A percentile compares a stretch with the other conserved stretches of the same genome.
Conservation (phyloP, 2,113 vertebrate species). For the Alosa alosa region DNA sequence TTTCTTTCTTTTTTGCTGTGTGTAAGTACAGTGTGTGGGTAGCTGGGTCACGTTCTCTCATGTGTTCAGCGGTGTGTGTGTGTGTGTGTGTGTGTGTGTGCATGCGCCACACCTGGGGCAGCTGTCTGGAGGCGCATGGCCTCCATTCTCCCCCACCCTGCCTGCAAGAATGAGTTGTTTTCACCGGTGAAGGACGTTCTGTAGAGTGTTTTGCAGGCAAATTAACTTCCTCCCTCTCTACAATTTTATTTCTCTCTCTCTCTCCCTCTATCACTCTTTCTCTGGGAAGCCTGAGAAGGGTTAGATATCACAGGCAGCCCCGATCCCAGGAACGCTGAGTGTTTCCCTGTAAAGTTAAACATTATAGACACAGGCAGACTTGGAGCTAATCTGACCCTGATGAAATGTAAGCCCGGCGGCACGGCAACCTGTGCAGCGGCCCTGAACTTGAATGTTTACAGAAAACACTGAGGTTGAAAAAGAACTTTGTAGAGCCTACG, state of each 20-base stretch:
- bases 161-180: not conserved
- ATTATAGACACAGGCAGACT: conserved; percentile 31
- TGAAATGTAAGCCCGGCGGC: not conserved
- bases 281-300: not conserved
- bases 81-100: not conserved
- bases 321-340: not conserved
- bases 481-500: conserved; percentile 1
- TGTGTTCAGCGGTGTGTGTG: not conserved
- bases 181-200: not conserved
- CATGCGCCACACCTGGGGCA: not conserved
- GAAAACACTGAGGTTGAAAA: conserved; percentile 14
- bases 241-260: not conserved
- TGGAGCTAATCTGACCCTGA: not conserved
- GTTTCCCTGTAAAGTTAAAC: conserved; percentile 16
- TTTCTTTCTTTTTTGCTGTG: not conserved
- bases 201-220: not conserved
- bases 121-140: not conserved
- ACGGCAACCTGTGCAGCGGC: not conserved
- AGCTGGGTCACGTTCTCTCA: not conserved
- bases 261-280: not conserved
- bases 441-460: conserved; percentile 29
- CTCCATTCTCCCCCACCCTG: not conserved
- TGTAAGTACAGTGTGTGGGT: not conserved
- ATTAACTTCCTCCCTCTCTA: not conserved
- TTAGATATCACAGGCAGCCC: not conserved